Evolutionary conservation across 64 coral and sea anemone genomes (phyloP), one percentile per base, ranked within the genome.

Genomic region (Anthopleura sola): DNA sequence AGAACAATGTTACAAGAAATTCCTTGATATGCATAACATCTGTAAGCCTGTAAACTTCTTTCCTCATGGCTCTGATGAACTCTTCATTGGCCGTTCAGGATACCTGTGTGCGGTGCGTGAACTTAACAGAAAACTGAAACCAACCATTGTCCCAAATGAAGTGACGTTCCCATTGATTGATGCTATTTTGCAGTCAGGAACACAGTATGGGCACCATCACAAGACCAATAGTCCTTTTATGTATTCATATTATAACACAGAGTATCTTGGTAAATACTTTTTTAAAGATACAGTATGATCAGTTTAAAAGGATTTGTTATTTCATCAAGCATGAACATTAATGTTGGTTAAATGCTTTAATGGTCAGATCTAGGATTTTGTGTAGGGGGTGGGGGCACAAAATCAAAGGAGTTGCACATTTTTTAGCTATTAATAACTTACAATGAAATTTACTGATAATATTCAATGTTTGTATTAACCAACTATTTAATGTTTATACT

Each of bases 191-290:
- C 80, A 85, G 56, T 93, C 88, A 36, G 95, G 95, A 10, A 75
- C 48, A 54, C 83, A 88, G 34, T 94, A 93, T 60, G 86, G 86
- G 48, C 83, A 21, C 2, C 48, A 86, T 11, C 83, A 88, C 60
- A 19, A 80, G 7, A 91, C 91, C 47, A 71, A 13, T 46, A 87
- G 88, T 54, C 89, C 92, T 36, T 53, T 98, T 5, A 98, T 94
- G 95, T 98, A 94, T 88, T 78, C 95, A 16, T 98, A 98, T 83
- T 98, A 94, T 57, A 58, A 51, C 26, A 98, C 88, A 60, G 92
- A 98, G 68, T 98, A 91, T 56, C 69, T 98, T 37, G 95, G 95
- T 98, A 85, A 80, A 31, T 46, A 15, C 36, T 62, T 3, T 23
- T 56, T 56, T 56, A 20, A 44, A 44, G 40, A 44, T 44, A 44